phyloP scores from a whole-genome alignment of 2,888 invertebrate species.

The Volucella inflata region DNA sequence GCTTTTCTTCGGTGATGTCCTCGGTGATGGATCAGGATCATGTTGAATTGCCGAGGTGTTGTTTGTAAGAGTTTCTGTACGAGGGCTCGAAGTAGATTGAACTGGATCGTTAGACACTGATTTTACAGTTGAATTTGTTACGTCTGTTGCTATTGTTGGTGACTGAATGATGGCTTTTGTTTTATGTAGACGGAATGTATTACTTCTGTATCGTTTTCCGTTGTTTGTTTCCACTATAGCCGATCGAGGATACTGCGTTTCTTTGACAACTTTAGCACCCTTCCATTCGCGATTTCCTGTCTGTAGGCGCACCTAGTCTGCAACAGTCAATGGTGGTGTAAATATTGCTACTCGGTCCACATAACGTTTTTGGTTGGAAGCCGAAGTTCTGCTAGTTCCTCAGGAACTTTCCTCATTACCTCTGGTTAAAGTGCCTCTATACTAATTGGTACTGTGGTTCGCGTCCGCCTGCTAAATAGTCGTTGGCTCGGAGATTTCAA shows the following conservation, averaged over 20 bases:
- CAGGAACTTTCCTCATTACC: too few species aligned
- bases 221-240: slow-evolving; percentile 45
- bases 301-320: slow-evolving; percentile 45
- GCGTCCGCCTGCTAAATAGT: too few species aligned
- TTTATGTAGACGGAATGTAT: slow-evolving; percentile 24
- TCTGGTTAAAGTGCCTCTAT: background rate
- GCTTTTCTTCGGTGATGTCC: slow-evolving; percentile 2
- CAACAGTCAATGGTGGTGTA: slow-evolving; percentile 19
- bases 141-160: background rate
- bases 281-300: slow-evolving; percentile 45
- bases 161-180: slow-evolving; percentile 11
- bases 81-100: too few species aligned
- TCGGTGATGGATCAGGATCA: background rate
- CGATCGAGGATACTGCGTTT: slow-evolving; percentile 47
- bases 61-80: too few species aligned
- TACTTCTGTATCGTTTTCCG: slow-evolving; percentile 50
- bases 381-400: too few species aligned
- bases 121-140: slow-evolving; percentile 2
- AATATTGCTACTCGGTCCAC: slow-evolving; percentile 28
- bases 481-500: slow-evolving; percentile 18
- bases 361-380: slow-evolving; percentile 58
- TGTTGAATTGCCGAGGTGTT: background rate
- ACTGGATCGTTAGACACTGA: background rate
- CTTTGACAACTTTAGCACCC: slow-evolving; percentile 31
- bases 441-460: background rate